These are phyloP conservation scores for Eucidaris tribuloides DNA, from an alignment of 35 echinoderm and acorn worm genomes.

Conservation along the genomic window DNA sequence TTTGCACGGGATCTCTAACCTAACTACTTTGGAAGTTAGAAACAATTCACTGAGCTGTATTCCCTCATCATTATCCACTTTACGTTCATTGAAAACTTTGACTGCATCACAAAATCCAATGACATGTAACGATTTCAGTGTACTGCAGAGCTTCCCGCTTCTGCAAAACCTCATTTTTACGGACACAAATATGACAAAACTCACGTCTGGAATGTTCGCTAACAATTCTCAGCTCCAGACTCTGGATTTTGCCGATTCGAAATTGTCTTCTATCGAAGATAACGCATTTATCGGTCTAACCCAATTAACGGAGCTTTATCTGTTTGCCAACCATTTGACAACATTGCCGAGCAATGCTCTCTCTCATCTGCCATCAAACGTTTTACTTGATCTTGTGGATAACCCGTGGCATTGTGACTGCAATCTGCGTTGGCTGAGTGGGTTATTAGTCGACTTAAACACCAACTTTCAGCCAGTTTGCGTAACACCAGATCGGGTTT, in stretches of 20 bases:
- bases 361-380: not conserved
- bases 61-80: not conserved
- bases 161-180: not conserved
- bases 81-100: not conserved
- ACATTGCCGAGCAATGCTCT: not conserved
- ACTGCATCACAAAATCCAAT: not conserved
- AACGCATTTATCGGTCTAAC: not conserved
- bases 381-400: not conserved
- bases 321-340: not conserved
- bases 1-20: not conserved
- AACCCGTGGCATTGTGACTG: slow-evolving; percentile 17
- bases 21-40: not conserved
- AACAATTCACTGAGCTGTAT: not conserved
- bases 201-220: not conserved
- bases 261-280: not conserved
- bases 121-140: not conserved
- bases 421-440: not conserved
- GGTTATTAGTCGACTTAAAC: not conserved
- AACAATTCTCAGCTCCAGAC: not conserved
- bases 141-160: not conserved
- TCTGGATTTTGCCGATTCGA: not conserved
- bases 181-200: not conserved
- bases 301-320: not conserved
- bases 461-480: not conserved
- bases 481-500: not conserved